Evolutionary conservation across 2,113 vertebrate genomes (phyloP), one percentile per base, ranked within the genome.

Genomic region (Lepisosteus oculatus): DNA sequence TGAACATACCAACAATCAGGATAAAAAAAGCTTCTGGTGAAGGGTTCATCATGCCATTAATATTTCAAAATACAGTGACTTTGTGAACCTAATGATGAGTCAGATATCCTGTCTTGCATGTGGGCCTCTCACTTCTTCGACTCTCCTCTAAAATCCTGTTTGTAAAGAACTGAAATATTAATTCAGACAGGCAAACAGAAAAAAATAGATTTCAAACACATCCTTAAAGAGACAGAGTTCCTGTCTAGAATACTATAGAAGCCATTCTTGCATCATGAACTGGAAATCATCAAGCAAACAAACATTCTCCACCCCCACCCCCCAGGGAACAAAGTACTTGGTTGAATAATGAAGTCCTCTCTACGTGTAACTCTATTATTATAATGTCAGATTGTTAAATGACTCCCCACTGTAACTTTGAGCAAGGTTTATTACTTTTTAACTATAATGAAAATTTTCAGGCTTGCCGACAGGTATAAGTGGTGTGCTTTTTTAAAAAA

Each of bases 371-470:
- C 81, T 86, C 86, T 85, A 86, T 88, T 83, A 85, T 70, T 62
- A 76, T 70, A 45, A 74, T 78, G 77, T 76, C 80, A 82, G 66
- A 78, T 73, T 84, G 79, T 77, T 74, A 80, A 68, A 74, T 88
- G 82, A 87, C 84, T 83, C 77, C 77, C 70, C 80, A 79, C 84
- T 78, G 82, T 84, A 86, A 89, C 80, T 87, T 72, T 86, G 15
- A 29, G 54, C 61, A 17, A 8, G 11, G 51, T 56, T 87, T 70
- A 87, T 81, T 82, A 79, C 82, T 79, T 77, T 79, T 75, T 78
- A 80, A 79, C 65, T 62, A 81, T 83, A 80, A 85, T 81, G 80
- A 82, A 75, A 85, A 84, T 83, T 83, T 80, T 78, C 43, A 9
- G 11, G 72, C 82, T 76, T 76, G 80, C 79, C 84, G 84, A 85